Conservation (phyloP, 2,888 invertebrate genomes). For the Ischnus inquisitorius region DNA sequence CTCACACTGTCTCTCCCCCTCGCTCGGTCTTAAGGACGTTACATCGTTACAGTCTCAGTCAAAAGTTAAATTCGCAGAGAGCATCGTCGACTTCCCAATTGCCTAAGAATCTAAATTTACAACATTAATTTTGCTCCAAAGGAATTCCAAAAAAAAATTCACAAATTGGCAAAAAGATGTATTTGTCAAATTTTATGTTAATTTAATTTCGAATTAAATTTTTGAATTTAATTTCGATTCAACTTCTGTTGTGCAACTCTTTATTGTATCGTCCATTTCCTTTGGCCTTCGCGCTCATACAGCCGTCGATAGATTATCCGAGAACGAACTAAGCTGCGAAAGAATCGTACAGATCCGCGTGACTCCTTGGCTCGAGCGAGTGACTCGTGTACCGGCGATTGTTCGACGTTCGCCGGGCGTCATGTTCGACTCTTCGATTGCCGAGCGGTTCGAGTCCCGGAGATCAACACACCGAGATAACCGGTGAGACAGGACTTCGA, state of each 20-base stretch:
- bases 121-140: too few relatives aligned
- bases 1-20: slow-evolving; percentile 60
- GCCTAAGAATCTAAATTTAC: too few relatives aligned
- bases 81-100: slow-evolving; percentile 28
- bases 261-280: too few relatives aligned
- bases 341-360: slow-evolving; percentile 49
- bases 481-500: slow-evolving; percentile 50
- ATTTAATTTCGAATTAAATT: too few relatives aligned
- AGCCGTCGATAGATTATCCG: background rate
- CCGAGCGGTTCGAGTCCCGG: slow-evolving; percentile 10
- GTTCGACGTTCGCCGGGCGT: slow-evolving; percentile 53
- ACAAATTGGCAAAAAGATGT: too few relatives aligned
- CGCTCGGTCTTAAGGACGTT: background rate
- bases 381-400: slow-evolving; percentile 16
- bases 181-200: background rate
- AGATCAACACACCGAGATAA: slow-evolving; percentile 59
- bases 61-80: too few relatives aligned
- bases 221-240: too few relatives aligned
- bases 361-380: slow-evolving; percentile 36
- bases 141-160: too few relatives aligned
- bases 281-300: too few relatives aligned
- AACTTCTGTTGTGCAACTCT: too few relatives aligned
- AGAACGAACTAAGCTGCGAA: slow-evolving; percentile 27
- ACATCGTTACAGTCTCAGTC: slow-evolving; percentile 15
- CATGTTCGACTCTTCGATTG: slow-evolving; percentile 51